A percentile compares a stretch with the other conserved stretches of the same genome.
These are phyloP conservation scores for Sycophaga agraensis DNA, from an alignment of 1,140 invertebrate genomes.

Conservation along the genomic window DNA sequence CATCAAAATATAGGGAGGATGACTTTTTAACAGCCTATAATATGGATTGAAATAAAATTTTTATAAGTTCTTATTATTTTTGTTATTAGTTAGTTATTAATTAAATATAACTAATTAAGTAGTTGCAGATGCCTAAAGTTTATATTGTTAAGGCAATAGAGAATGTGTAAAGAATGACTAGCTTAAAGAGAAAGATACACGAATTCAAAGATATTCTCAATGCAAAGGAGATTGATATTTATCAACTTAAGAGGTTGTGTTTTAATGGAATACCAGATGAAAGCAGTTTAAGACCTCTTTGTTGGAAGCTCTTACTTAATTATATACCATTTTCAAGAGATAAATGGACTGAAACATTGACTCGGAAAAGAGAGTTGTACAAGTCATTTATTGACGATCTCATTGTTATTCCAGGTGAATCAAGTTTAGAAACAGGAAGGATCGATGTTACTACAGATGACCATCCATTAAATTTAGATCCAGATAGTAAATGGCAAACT, in stretches of 20 bases:
- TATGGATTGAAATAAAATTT: no score
- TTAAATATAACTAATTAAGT: no score
- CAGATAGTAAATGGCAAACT: constrained; percentile 89
- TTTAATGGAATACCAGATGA: constrained; percentile 87
- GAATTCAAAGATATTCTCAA: constrained; percentile 71
- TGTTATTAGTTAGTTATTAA: no score
- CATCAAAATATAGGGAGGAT: no score
- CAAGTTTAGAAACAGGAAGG: constrained; percentile 56
- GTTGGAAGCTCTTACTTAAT: constrained; percentile 82
- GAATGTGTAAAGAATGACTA: constrained; percentile 29
- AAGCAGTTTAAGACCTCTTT: constrained; percentile 71
- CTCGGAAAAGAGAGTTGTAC: constrained; percentile 74
- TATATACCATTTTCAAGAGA: constrained; percentile 72
- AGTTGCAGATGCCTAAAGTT: no score
- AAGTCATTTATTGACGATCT: constrained; percentile 85
- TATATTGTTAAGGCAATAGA: not conserved
- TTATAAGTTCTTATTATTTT: no score
- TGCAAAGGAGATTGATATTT: constrained; percentile 69
- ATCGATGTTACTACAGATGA: constrained; percentile 66
- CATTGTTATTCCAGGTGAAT: constrained; percentile 73
- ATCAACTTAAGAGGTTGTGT: constrained; percentile 66
- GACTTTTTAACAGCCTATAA: no score
- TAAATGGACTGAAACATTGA: constrained; percentile 67
- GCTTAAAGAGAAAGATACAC: constrained; percentile 58
- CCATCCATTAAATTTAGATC: constrained; percentile 92